phyloP scores from a whole-genome alignment of 2,888 invertebrate genomes.

The Dusona sp. region DNA sequence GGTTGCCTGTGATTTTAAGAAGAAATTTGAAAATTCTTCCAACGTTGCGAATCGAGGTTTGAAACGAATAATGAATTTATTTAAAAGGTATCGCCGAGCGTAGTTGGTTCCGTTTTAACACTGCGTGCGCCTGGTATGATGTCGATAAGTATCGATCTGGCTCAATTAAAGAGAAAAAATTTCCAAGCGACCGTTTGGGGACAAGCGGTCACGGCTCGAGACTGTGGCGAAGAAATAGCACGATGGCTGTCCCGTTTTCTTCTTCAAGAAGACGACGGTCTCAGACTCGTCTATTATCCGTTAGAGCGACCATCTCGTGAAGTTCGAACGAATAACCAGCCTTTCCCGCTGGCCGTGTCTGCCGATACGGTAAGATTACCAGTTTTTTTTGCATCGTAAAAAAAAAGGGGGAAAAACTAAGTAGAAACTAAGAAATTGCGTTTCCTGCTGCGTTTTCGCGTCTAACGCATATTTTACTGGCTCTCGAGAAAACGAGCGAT shows the following conservation, averaged over 20 bases:
- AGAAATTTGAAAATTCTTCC: too few species aligned
- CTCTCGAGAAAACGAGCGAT: background rate
- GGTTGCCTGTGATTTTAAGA: background rate
- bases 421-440: background rate
- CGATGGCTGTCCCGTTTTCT: slow-evolving; percentile 90
- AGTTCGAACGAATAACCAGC: slow-evolving; percentile 77
- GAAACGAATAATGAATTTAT: background rate
- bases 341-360: slow-evolving; percentile 76
- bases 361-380: slow-evolving; percentile 77
- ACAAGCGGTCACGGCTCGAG: slow-evolving; percentile 87
- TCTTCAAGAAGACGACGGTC: slow-evolving; percentile 85
- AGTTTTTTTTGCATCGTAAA: slow-evolving; percentile 1
- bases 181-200: slow-evolving; percentile 87
- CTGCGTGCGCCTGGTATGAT: slow-evolving; percentile 87
- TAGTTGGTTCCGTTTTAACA: slow-evolving; percentile 86
- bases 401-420: slow-evolving; percentile 3
- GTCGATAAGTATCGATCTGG: slow-evolving; percentile 86
- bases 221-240: slow-evolving; percentile 90
- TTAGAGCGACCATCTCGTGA: slow-evolving; percentile 82
- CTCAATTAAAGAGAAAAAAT: slow-evolving; percentile 80
- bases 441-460: background rate
- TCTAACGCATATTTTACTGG: background rate
- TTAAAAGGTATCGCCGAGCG: slow-evolving; percentile 84
- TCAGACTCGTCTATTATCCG: slow-evolving; percentile 88
- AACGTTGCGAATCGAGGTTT: background rate